These are phyloP conservation scores for Pelodiscus sinensis DNA, from an alignment of 2,113 vertebrate species.

Conservation along the genomic window DNA sequence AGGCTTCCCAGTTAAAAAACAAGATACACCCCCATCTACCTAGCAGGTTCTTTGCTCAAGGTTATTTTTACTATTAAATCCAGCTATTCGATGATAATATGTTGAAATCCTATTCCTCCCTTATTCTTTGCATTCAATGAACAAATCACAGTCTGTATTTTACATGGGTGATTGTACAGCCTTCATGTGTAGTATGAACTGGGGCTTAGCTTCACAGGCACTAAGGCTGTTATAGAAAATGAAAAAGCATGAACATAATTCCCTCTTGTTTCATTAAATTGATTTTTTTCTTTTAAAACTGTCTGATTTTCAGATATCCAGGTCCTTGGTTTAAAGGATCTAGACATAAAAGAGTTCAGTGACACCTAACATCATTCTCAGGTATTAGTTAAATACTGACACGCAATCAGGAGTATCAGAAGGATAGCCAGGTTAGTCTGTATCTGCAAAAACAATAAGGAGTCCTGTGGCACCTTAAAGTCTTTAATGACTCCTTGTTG, in stretches of 20 bases:
- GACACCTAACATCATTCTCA: fast-evolving
- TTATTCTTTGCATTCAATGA: background rate
- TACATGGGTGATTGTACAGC: background rate
- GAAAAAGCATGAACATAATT: background rate
- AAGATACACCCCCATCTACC: background rate
- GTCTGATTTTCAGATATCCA: background rate
- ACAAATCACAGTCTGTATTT: background rate
- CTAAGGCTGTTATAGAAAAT: background rate
- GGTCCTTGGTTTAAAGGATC: background rate
- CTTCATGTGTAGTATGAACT: background rate
- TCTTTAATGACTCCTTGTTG: too few species aligned
- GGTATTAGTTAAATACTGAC: background rate
- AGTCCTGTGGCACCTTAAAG: too few species aligned
- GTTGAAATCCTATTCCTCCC: background rate
- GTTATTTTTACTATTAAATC: background rate
- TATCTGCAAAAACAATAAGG: too few species aligned
- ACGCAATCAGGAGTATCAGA: too few species aligned
- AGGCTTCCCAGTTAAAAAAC: background rate
- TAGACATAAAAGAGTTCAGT: fast-evolving
- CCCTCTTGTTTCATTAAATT: background rate
- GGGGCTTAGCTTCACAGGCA: background rate
- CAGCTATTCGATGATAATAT: background rate
- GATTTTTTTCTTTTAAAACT: background rate
- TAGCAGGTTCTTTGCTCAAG: background rate
- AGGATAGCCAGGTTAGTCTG: too few species aligned